These are phyloP conservation scores for Pogonocichla stellata DNA, from an alignment of 2,113 vertebrate species.

Conservation along the genomic window DNA sequence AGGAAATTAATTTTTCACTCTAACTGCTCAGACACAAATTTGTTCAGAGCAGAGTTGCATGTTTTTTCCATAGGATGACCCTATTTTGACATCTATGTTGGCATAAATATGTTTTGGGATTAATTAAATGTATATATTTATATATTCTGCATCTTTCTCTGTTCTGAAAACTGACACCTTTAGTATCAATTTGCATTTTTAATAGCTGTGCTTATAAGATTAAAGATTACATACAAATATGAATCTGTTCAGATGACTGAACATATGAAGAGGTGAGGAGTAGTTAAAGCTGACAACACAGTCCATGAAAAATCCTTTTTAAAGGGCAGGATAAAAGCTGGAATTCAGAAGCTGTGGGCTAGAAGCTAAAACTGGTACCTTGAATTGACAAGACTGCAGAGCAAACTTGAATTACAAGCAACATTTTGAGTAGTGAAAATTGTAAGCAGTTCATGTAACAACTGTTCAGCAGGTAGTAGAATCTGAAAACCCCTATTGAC, in stretches of 20 bases:
- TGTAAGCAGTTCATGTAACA: background rate
- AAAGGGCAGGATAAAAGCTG: background rate
- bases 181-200: background rate
- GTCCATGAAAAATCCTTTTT: background rate
- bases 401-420: background rate
- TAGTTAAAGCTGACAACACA: background rate
- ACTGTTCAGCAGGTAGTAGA: background rate
- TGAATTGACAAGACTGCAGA: background rate
- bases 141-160: background rate
- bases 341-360: background rate
- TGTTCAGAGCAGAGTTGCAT: background rate
- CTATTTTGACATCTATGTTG: background rate
- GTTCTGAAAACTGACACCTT: background rate
- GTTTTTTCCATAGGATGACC: background rate
- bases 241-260: background rate
- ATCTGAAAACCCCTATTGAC: background rate
- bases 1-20: background rate
- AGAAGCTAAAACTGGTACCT: constrained; percentile 6
- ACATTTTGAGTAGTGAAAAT: background rate
- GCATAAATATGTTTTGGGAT: background rate
- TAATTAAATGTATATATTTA: background rate
- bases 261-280: background rate
- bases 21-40: background rate
- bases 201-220: background rate
- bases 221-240: background rate